Base-by-base conservation (phyloP, 2,113 vertebrate species). In the Eulacestoma nigropectus region DNA sequence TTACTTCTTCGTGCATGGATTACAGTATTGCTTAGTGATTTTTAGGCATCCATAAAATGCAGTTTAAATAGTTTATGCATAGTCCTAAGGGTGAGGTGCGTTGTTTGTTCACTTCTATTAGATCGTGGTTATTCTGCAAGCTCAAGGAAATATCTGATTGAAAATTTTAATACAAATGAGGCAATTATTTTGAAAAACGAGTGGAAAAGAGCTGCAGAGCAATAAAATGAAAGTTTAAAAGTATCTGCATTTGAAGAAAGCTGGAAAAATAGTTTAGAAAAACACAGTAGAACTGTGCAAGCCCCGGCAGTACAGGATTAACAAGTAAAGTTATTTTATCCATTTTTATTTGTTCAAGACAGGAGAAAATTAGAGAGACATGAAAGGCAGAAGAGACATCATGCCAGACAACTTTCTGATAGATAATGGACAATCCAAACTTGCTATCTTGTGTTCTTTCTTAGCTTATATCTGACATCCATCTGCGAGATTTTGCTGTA, bases 41-140 rank as follows among this genome's bases (percentile, higher is more conserved):
- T 93, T 83, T 83, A 65, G 74, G 87, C 78, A 89, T 85, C 67
- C 72, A 85, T 89, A 87, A 96, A 95, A 87, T 65, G 78, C 70
- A 80, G 37, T 62, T 29, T 69, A 87, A 94, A 78, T 85, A 87
- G 62, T 69, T 93, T 37, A 50, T 46, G 65, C n/a, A 83, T 46
- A 94, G 50, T 73, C 70, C 42, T 63, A 35, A 50, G 50, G 63
- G 59, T 55, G 59, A 73, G 68, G 79, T 79, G 41, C 84, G 94
- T 75, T 16, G n/a, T 77, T 81, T 91, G 59, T 72, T 89, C 72
- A 60, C 32, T 82, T 82, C 52, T 75, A 52, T 68, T 87, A 72
- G 52, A 75, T 82, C 25, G 50, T 14, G 27, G 20, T 46, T 81
- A 60, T 79, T 79, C 29, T 72, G 47, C 73, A 84, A 80, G 42